Percentiles rank a stretch among this genome's conserved stretches.
Conservation (phyloP, 1,140 invertebrate genomes). For the Hycleus cichorii region DNA sequence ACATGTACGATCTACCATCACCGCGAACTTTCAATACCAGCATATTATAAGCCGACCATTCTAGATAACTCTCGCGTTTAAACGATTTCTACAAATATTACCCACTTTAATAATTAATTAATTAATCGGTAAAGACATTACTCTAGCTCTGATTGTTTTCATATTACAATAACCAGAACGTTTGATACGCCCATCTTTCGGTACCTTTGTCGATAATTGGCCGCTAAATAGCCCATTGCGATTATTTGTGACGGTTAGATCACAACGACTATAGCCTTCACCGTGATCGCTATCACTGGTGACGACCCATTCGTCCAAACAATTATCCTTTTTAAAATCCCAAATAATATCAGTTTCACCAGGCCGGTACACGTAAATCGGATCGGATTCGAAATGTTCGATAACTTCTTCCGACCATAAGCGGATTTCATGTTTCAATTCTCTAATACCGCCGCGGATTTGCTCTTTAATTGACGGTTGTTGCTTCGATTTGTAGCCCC, state of each 20-base stretch:
- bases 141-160: conserved; percentile 53
- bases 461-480: conserved; percentile 45
- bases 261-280: conserved; percentile 68
- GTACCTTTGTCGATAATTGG: conserved; percentile 47
- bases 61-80: conserved; percentile 54
- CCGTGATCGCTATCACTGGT: conserved; percentile 72
- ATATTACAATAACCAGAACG: conserved; percentile 74
- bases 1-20: conserved; percentile 80
- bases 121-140: conserved; percentile 34
- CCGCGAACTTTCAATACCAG: conserved; percentile 78
- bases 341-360: conserved; percentile 63
- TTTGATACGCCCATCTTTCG: conserved; percentile 71
- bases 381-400: conserved; percentile 55
- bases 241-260: conserved; percentile 52
- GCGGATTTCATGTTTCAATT: conserved; percentile 58
- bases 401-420: conserved; percentile 62
- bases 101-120: conserved; percentile 28
- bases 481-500: conserved; percentile 48
- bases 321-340: conserved; percentile 56
- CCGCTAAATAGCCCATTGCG: conserved; percentile 75
- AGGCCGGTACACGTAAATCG: conserved; percentile 47
- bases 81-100: conserved; percentile 73
- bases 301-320: conserved; percentile 64
- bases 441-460: conserved; percentile 52
- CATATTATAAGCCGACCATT: conserved; percentile 77